These are phyloP conservation scores for Xiphophorus birchmanni DNA, from an alignment of 2,797 vertebrate genomes.

Conservation along the genomic window DNA sequence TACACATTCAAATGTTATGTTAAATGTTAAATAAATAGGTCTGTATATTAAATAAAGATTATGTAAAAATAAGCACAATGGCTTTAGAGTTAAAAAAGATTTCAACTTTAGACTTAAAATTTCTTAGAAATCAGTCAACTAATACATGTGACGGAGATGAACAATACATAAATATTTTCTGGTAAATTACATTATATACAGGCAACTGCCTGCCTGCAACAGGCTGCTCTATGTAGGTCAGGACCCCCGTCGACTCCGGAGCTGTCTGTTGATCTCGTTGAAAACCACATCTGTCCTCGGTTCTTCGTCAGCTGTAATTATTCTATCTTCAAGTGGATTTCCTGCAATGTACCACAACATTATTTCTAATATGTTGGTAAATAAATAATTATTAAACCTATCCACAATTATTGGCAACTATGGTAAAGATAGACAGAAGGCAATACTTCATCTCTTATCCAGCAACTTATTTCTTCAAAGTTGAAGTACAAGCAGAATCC, in stretches of 20 bases:
- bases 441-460: not conserved
- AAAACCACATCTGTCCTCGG: conserved; percentile 67
- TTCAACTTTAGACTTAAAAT: not conserved
- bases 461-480: not conserved
- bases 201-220: too few relatives aligned
- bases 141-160: not conserved
- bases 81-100: not conserved
- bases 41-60: not conserved
- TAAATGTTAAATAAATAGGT: not conserved
- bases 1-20: not conserved
- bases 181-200: conserved; percentile 37
- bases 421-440: not conserved
- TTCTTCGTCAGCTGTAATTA: conserved; percentile 68
- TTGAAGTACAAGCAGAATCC: not conserved
- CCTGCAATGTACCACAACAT: conserved; percentile 57
- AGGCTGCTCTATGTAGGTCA: conserved; percentile 20
- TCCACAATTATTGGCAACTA: not conserved
- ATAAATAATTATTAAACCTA: not conserved
- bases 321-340: conserved; percentile 65
- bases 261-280: conserved; percentile 74
- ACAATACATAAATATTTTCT: conserved; percentile 19
- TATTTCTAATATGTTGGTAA: conserved; percentile 2
- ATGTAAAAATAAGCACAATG: not conserved
- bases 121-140: conserved; percentile 4
- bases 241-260: conserved; percentile 29